A percentile compares a stretch with the other conserved stretches of the same genome.
Conservation (phyloP, 37 sponge, comb jelly and placozoan genomes). For the Mnemiopsis leidyi region DNA sequence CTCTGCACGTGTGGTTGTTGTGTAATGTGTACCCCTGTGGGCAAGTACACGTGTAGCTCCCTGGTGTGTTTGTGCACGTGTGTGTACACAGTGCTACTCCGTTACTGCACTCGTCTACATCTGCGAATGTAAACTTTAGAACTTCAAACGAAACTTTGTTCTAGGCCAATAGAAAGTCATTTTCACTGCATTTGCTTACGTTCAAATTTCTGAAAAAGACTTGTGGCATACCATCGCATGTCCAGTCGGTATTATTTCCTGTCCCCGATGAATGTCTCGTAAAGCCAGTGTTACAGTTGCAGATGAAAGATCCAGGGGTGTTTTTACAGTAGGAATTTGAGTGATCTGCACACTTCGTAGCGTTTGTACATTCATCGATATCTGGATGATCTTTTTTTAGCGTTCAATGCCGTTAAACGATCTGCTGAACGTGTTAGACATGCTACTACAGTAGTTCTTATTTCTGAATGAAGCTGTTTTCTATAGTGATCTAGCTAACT, state of each 20-base stretch:
- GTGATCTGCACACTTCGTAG: background rate
- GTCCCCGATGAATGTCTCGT: too few relatives aligned
- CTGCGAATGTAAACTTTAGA: too few relatives aligned
- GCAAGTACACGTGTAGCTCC: slow-evolving; percentile 38
- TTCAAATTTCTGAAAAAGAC: too few relatives aligned
- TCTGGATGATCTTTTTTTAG: too few relatives aligned
- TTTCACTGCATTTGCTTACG: too few relatives aligned
- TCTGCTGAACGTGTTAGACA: too few relatives aligned
- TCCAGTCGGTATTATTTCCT: background rate
- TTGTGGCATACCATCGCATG: background rate
- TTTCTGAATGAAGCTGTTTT: too few relatives aligned
- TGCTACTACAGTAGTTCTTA: too few relatives aligned
- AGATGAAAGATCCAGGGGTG: background rate
- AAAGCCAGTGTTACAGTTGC: background rate
- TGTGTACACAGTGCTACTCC: background rate
- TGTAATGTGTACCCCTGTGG: background rate
- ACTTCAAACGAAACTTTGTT: too few relatives aligned
- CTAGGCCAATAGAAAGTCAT: too few relatives aligned
- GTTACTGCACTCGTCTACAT: slow-evolving; percentile 13
- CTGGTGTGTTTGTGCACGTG: slow-evolving; percentile 38
- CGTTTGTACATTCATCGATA: slow-evolving; percentile 7
- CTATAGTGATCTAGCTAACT: too few relatives aligned
- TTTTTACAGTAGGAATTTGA: background rate
- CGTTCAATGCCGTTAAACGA: too few relatives aligned
- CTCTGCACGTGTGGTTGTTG: slow-evolving; percentile 12